Conservation (phyloP, 2,797 vertebrate genomes). For the Choloepus didactylus region DNA sequence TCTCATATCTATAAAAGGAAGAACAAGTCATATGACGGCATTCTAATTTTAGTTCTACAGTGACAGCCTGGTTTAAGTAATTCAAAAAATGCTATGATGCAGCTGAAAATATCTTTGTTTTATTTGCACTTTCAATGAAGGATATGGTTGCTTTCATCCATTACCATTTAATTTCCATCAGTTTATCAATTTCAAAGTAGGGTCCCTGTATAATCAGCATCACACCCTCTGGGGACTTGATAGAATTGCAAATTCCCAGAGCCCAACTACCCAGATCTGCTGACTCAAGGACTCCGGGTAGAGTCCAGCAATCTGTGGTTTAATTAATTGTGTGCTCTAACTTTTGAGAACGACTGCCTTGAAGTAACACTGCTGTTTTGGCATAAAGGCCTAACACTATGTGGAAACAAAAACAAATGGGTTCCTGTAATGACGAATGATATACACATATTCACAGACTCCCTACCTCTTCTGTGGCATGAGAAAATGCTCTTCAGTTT, state of each 20-base stretch:
- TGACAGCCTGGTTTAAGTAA: slow-evolving; percentile 37
- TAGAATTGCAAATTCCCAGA: neutral
- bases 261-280: neutral
- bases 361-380: neutral
- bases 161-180: neutral
- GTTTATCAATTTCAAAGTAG: neutral
- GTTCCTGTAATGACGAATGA: neutral
- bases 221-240: neutral
- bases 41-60: slow-evolving; percentile 40
- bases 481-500: neutral
- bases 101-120: neutral
- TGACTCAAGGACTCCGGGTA: neutral
- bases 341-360: neutral
- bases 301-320: neutral
- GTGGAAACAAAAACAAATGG: neutral
- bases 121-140: neutral
- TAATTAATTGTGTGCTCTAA: neutral
- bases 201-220: neutral
- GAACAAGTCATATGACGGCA: neutral
- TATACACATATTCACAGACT: neutral
- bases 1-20: slow-evolving; percentile 13
- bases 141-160: neutral
- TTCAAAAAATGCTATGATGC: neutral
- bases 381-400: neutral
- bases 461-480: neutral